These are phyloP conservation scores for Malurus splendens DNA, from an alignment of 2,797 vertebrate species.

Conservation along the genomic window DNA sequence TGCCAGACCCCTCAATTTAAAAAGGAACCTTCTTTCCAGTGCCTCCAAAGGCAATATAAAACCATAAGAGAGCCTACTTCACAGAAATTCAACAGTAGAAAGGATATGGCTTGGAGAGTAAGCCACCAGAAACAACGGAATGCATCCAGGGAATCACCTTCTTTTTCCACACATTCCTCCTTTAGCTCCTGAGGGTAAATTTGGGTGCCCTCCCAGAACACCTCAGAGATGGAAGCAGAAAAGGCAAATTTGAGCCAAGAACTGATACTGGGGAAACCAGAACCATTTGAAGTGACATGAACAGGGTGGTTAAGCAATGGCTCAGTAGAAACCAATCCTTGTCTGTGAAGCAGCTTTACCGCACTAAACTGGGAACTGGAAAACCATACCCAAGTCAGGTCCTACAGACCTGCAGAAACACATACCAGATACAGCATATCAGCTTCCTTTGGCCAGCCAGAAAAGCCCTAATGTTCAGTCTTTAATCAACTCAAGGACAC, in stretches of 20 bases:
- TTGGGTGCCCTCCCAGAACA: neutral
- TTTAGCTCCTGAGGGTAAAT: neutral
- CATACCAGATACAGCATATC: neutral
- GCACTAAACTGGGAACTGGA: neutral
- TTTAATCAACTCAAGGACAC: neutral
- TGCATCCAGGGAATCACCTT: neutral
- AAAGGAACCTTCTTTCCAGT: neutral
- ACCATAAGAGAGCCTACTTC: neutral
- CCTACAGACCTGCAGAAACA: neutral
- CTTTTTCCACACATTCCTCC: accelerated
- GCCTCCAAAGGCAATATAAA: neutral
- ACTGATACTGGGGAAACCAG: neutral
- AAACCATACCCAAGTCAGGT: neutral
- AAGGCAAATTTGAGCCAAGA: neutral
- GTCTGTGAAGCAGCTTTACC: neutral
- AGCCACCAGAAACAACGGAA: neutral
- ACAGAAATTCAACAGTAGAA: neutral
- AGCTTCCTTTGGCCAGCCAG: neutral
- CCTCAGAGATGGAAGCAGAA: accelerated
- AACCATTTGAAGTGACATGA: accelerated
- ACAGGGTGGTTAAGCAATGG: neutral
- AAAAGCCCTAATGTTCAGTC: neutral
- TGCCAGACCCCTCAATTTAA: neutral
- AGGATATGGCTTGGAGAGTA: neutral
- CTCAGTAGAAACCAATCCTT: neutral